Evolutionary conservation across 2,113 vertebrate species (phyloP).

Genomic region (Promerops cafer): DNA sequence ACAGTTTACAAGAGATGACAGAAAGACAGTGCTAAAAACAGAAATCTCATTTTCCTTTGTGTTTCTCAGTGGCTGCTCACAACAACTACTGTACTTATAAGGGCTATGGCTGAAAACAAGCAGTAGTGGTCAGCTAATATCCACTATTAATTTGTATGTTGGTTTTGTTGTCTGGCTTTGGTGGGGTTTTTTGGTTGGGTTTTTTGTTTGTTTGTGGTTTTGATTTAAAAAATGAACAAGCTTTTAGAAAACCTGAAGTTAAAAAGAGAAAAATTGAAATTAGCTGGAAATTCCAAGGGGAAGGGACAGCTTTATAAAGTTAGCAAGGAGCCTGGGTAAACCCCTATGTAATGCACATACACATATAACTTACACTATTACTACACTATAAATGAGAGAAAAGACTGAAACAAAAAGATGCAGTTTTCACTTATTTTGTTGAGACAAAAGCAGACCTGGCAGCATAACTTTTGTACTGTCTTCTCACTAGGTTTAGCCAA

Average conservation of each 20-base stretch:
- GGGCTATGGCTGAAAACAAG: not conserved
- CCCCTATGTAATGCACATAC: not conserved
- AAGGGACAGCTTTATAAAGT: not conserved
- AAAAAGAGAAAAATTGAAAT: not conserved
- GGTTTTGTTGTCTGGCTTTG: not conserved
- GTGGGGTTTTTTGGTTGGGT: not conserved
- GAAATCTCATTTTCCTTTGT: not conserved
- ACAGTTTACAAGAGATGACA: not conserved
- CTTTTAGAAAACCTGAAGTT: not conserved
- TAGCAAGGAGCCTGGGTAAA: not conserved
- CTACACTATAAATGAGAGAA: not conserved
- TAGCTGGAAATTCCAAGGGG: not conserved
- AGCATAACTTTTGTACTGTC: not conserved
- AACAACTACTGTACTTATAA: not conserved
- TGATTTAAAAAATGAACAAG: not conserved
- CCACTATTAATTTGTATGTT: not conserved
- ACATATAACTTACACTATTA: not conserved
- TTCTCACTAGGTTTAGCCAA: not conserved
- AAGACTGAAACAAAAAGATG: not conserved
- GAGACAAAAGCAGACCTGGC: not conserved
- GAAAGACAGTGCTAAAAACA: not conserved
- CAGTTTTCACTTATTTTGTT: not conserved
- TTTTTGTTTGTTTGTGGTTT: not conserved
- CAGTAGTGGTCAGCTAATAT: not conserved
- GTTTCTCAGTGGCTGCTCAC: not conserved